Evolutionary conservation across 2,797 vertebrate species (phyloP).

Genomic region (Gastrophryne carolinensis): DNA sequence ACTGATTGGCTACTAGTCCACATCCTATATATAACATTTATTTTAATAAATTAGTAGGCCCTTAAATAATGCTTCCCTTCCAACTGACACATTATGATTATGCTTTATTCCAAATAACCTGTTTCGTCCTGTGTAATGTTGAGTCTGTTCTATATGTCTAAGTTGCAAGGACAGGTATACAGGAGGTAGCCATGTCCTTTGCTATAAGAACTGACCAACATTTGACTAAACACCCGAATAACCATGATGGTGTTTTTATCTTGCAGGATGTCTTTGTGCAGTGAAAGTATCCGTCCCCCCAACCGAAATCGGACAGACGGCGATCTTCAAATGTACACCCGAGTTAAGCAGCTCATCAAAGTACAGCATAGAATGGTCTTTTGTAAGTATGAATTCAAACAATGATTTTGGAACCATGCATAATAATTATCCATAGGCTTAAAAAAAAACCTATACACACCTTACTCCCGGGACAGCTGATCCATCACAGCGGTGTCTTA

Average conservation of each 20-base stretch:
- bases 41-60: too few species aligned
- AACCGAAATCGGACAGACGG: background rate
- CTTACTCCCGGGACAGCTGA: too few species aligned
- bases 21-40: too few species aligned
- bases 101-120: background rate
- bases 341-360: conserved; percentile 1
- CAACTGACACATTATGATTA: too few species aligned
- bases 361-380: conserved; percentile 26
- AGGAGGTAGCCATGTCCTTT: background rate
- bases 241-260: background rate
- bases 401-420: too few species aligned
- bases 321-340: conserved; percentile 18
- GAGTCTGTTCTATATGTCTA: background rate
- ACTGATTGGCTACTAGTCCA: too few species aligned
- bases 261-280: conserved; percentile 41
- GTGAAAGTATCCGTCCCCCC: conserved; percentile 8
- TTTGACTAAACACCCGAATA: background rate
- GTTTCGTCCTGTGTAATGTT: background rate
- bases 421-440: too few species aligned
- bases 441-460: too few species aligned
- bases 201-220: background rate
- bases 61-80: too few species aligned
- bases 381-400: conserved; percentile 26
- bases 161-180: background rate
- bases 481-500: too few species aligned